Evolutionary conservation across 2,888 invertebrate genomes (phyloP).

Genomic region (Apodemia zela): DNA sequence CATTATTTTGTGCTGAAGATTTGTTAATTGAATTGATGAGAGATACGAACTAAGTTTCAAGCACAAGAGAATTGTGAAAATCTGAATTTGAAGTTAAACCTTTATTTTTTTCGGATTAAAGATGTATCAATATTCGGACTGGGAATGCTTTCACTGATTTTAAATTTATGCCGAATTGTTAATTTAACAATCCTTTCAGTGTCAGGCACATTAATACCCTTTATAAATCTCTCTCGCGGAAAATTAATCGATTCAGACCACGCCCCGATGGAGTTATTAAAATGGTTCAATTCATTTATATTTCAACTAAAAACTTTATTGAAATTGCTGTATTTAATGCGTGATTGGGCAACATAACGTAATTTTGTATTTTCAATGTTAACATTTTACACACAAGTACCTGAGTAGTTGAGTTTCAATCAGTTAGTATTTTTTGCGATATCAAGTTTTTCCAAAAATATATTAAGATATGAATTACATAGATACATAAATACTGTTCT

Average conservation of each 20-base stretch:
- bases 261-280: constrained; percentile 17
- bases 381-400: background rate
- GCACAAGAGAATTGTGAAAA: background rate
- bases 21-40: no score
- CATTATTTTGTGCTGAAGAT: no score
- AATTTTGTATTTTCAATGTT: constrained; percentile 8
- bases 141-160: constrained; percentile 11
- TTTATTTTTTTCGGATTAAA: constrained; percentile 1
- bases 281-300: constrained; percentile 19
- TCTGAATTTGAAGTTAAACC: background rate
- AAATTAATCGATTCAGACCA: constrained; percentile 17
- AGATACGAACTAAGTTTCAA: background rate
- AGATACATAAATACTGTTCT: no score
- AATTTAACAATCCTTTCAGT: constrained; percentile 17
- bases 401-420: no score
- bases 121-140: background rate
- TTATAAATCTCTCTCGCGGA: constrained; percentile 21
- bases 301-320: constrained; percentile 14
- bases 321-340: background rate
- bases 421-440: no score
- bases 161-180: constrained; percentile 17
- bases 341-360: background rate
- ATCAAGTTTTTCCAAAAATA: no score
- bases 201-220: constrained; percentile 21
- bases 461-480: no score